Base-by-base conservation (phyloP, 2,888 invertebrate genomes). In the Drosophila siamana region DNA sequence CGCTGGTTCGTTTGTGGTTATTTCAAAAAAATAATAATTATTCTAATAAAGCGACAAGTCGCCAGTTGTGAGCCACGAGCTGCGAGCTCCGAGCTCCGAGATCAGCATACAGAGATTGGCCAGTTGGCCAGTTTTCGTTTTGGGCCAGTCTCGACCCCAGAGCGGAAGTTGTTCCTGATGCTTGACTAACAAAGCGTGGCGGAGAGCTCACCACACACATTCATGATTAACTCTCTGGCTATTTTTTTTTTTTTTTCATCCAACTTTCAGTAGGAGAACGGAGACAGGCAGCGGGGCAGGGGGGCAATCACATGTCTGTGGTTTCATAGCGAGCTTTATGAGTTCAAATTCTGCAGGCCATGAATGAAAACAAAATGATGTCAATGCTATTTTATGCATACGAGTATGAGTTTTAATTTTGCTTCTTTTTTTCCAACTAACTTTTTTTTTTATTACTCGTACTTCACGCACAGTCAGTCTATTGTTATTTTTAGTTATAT, bases 101-200 rank as follows among this genome's bases (percentile, higher is more conserved):
- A 74, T 74, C 57, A 47, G 55, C 15, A 50, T 15, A 60, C 11
- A 57, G 74, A 74, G 36, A 55, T 38, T 44, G 44, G 55, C 22
- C 44, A 19, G 30, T 46, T n/a, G n/a, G n/a, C n/a, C n/a, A n/a
- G n/a, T 44, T 56, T 16, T 33, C n/a, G 22, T 47, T 54, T 62
- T 54, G 46, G 46, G 48, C 44, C 59, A 61, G 54, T 40, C 15
- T 55, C 66, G 44, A 62, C 63, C 66, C 70, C 62, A 52, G 47
- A 78, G 70, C 91, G 91, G 91, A 91, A 91, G 90, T 90, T 84
- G 88, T 87, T 89, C 89, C 91, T 91, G 91, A 90, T 91, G 92
- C 91, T 91, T 91, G 92, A 62, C 86, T 91, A 91, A 86, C 91
- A 91, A 92, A 91, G 91, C 91, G 92, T 91, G 74, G 88, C 92